A percentile compares a stretch with the other conserved stretches of the same genome.
These are phyloP conservation scores for Campopleginae sp. DNA, from an alignment of 2,888 invertebrate genomes.

Conservation along the genomic window DNA sequence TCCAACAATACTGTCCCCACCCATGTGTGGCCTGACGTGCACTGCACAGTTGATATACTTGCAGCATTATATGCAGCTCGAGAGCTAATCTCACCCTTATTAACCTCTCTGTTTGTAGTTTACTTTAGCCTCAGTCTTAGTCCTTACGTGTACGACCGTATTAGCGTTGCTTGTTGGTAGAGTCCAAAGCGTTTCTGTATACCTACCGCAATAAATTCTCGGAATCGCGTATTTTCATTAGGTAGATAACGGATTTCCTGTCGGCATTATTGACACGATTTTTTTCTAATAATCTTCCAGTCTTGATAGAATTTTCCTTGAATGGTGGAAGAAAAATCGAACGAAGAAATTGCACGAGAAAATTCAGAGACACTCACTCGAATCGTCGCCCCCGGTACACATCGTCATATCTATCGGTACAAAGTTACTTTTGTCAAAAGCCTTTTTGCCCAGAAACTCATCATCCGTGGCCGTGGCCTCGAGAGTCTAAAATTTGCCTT, in stretches of 20 bases:
- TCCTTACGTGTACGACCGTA: conserved; percentile 17
- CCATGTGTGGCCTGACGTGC: conserved; percentile 9
- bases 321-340: not conserved
- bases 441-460: conserved; percentile 11
- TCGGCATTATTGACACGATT: not conserved
- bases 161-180: conserved; percentile 23
- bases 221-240: conserved; percentile 23
- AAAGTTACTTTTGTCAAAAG: conserved; percentile 1
- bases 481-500: conserved; percentile 8
- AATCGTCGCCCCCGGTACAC: not conserved
- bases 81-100: conserved; percentile 45
- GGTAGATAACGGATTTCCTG: not conserved
- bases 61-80: conserved; percentile 19
- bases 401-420: not conserved
- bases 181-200: conserved; percentile 46
- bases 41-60: conserved; percentile 5
- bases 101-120: conserved; percentile 39
- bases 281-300: not conserved
- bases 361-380: not conserved
- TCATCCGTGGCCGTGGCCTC: not conserved
- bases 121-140: conserved; percentile 11
- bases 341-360: not conserved
- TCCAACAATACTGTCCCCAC: conserved; percentile 24
- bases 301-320: not conserved
- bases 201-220: conserved; percentile 12